Base-by-base conservation (phyloP, 2,888 invertebrate species). In the Xestia sexstrigata region DNA sequence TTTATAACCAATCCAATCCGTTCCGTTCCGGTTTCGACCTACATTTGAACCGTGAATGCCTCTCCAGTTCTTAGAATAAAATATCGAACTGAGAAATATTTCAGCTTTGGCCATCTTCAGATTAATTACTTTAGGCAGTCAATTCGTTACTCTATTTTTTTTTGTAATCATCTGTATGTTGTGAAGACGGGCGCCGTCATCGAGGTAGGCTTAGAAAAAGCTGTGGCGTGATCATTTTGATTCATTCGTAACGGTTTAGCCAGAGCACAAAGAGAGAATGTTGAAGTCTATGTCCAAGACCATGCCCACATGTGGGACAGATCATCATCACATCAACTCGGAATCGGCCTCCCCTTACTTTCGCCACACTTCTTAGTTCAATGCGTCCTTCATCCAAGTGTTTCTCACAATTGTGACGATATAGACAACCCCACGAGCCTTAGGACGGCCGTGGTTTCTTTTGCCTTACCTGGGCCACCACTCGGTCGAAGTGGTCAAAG, bases 1-100 rank as follows among this genome's bases (percentile, higher is more conserved):
- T 78, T 35, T 70, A 9, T 45, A 78, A 45, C 70, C 70, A 62
- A 60, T 67, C 13, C 55, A 30, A 76, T 77, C 69, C 58, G 68
- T 63, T 72, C 39, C 66, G 49, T 77, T 70, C 35, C 49, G 60
- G 42, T 77, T 35, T 45, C 45, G 52, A 70, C 70, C 77, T 63
- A 77, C 23, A 77, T 70, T 63, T 45, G 78, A 17, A 78, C 45
- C 23, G 70, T 45, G 77, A 78, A 62, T 62, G 23, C 58, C 60
- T 49, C 26, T 47, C n/a, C 11, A 8, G 11, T 35, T 70, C 62
- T 26, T 35, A 26, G 23, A 77, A 77, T 62, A 45, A 70, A 77
- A 62, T 77, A 66, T 76, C 55, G 23, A 0, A 23, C 11, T 69
- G n/a, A 0, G 8, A 78, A 68, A 77, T 77, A 52, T 55, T 68